Percentiles rank a stretch among this genome's conserved stretches.
Evolutionary conservation across 2,888 invertebrate species (phyloP).

Genomic region (Ophioninae sp.): DNA sequence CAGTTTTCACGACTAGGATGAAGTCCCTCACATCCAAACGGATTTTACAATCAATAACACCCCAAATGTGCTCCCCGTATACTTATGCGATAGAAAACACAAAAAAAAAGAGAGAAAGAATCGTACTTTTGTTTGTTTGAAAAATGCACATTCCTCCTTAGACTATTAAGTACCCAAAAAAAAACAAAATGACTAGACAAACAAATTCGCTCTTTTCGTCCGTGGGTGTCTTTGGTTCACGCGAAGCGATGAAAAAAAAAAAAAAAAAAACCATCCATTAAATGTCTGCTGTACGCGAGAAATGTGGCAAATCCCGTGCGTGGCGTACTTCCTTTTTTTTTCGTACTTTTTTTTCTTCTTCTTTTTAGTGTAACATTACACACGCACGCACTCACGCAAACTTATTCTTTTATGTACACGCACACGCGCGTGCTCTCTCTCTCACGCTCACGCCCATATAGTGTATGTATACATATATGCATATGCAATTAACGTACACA

Average conservation of each 20-base stretch:
- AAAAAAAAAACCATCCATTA: constrained; percentile 21
- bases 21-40: background rate
- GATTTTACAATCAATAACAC: background rate
- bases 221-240: constrained; percentile 57
- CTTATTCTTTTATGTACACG: constrained; percentile 44
- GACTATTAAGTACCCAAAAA: constrained; percentile 76
- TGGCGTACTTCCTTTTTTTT: constrained; percentile 52
- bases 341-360: background rate
- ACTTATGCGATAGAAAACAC: background rate
- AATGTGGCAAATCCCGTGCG: constrained; percentile 52
- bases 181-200: constrained; percentile 74
- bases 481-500: background rate
- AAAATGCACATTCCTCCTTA: constrained; percentile 79
- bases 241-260: constrained; percentile 69
- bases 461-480: constrained; percentile 1
- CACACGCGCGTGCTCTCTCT: constrained; percentile 65
- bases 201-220: constrained; percentile 52
- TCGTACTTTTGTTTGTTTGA: constrained; percentile 1
- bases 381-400: constrained; percentile 60
- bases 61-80: background rate
- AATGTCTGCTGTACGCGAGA: constrained; percentile 35
- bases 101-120: constrained; percentile 32
- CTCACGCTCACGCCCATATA: constrained; percentile 6
- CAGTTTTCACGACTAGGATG: constrained; percentile 57
- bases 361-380: constrained; percentile 64